Base-by-base conservation (phyloP, 2,113 vertebrate genomes). In the Nothobranchius furzeri region DNA sequence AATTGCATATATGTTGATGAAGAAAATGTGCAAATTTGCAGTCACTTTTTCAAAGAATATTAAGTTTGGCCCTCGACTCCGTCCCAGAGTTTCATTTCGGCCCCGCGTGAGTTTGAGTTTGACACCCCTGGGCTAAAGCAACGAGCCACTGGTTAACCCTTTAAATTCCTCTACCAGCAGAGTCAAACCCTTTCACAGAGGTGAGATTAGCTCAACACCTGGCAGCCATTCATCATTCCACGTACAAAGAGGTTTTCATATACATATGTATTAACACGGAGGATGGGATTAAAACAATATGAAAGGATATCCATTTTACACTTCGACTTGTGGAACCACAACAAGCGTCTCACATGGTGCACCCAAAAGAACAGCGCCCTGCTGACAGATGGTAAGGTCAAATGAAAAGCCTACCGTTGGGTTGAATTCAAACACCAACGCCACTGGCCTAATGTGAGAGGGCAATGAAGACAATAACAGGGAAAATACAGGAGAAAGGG, bases 191-290 rank as follows among this genome's bases (percentile, higher is more conserved):
- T 71, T 74, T 76, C 75, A 12, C 73, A 64, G 73, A 55, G 78
- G 79, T 81, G 72, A 84, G 82, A 73, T 74, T 76, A 77, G 64
- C 75, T 63, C 51, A 42, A 57, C 84, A 91, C 81, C 86, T 87
- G 85, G 85, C 69, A 85, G 76, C 64, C 82, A 90, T 91, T 90
- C 77, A 84, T 88, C 83, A 89, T 73, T 66, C 67, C 73, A 54
- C 56, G 72, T 81, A 51, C 76, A 45, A 15, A 8, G 25, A 52
- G 37, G 35, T 64, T 81, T 30, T 3, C 66, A 68, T 65, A 61
- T 40, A 67, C 72, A 82, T 76, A 68, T 60, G 37, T 43, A 57
- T 57, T 20, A 20, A 57, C 45, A 83, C 49, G 67, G 37, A 74
- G 45, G 35, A 3, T 68, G 55, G 61, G 55, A 25, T 52, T 56